Conservation (phyloP, 2,797 vertebrate species). For the Pseudotriccus pelzelni region DNA sequence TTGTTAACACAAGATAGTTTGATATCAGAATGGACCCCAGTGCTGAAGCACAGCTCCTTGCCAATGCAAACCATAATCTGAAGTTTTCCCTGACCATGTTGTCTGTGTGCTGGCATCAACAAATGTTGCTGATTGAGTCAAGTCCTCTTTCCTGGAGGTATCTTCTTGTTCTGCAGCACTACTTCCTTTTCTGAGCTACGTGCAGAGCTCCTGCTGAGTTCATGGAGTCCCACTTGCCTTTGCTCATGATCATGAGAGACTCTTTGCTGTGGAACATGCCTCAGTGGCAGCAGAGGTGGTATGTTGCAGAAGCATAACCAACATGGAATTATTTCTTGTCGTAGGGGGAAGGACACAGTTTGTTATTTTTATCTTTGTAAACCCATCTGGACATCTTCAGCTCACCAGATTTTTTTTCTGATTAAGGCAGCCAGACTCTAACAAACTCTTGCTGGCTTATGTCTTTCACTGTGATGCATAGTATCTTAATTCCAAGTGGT, state of each 20-base stretch:
- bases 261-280: neutral
- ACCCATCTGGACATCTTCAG: conserved; percentile 27
- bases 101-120: neutral
- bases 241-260: fast-evolving
- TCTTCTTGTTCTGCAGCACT: neutral
- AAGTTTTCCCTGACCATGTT: neutral
- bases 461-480: neutral
- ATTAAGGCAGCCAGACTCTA: conserved; percentile 19
- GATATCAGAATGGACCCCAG: neutral
- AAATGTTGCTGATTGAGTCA: fast-evolving
- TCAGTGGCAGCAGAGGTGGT: neutral
- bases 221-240: neutral
- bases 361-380: conserved; percentile 24
- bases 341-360: neutral
- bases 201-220: neutral
- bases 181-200: neutral
- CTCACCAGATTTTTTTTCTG: conserved; percentile 16
- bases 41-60: neutral
- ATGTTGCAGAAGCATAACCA: neutral
- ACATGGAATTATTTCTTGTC: neutral
- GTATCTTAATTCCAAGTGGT: neutral
- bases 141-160: neutral
- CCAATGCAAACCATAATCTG: neutral
- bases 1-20: neutral
- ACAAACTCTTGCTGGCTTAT: conserved; percentile 21